These are phyloP conservation scores for Noctua janthina DNA, from an alignment of 2,888 invertebrate species.

Conservation along the genomic window DNA sequence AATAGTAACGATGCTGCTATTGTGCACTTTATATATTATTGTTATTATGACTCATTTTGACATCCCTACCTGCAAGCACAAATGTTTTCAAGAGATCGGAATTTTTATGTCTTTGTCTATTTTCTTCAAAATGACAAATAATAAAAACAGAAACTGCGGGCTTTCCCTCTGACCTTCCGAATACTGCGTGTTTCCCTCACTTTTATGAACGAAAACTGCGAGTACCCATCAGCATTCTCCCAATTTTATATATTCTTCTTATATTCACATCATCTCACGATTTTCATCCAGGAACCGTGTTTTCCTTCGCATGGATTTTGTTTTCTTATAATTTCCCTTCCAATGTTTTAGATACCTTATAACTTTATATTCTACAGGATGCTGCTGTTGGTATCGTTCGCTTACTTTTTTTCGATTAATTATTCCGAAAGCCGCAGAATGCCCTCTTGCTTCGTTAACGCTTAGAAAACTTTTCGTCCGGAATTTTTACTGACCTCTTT, in stretches of 20 bases:
- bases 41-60: neutral
- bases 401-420: constrained; percentile 50
- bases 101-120: neutral
- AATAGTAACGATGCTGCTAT: neutral
- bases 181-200: neutral
- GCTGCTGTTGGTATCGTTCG: constrained; percentile 25
- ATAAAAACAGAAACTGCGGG: neutral
- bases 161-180: neutral
- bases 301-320: constrained; percentile 9
- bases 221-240: neutral
- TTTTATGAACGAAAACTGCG: constrained; percentile 8
- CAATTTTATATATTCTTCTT: neutral
- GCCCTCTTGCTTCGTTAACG: constrained; percentile 55
- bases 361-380: constrained; percentile 28
- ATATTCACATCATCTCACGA: neutral
- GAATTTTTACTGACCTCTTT: constrained; percentile 55
- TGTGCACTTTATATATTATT: neutral
- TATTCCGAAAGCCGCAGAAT: constrained; percentile 45
- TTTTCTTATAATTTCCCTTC: constrained; percentile 17
- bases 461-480: constrained; percentile 47
- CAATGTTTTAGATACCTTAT: constrained; percentile 4
- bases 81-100: neutral
- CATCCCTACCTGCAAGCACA: neutral
- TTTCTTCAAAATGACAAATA: constrained; percentile 6
- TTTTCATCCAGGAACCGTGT: neutral